phyloP scores from a whole-genome alignment of 2,113 vertebrate genomes.

The Pandion haliaetus region DNA sequence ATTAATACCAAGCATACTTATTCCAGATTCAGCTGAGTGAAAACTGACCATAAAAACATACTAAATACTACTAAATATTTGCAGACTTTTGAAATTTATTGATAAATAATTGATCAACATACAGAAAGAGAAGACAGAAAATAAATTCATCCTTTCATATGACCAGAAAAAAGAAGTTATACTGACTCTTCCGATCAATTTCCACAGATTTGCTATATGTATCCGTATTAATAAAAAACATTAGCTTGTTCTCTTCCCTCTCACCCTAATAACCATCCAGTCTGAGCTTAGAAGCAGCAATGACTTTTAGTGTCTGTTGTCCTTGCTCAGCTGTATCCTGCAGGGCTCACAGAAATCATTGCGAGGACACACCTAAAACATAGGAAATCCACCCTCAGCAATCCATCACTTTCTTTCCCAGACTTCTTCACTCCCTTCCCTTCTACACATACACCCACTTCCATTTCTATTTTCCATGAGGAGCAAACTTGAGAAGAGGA shows the following conservation, averaged over 20 bases:
- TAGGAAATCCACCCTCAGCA: background rate
- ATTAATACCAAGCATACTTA: background rate
- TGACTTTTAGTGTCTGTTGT: background rate
- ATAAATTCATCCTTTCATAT: background rate
- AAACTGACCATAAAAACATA: background rate
- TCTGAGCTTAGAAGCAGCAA: background rate
- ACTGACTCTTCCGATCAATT: background rate
- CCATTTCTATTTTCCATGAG: background rate
- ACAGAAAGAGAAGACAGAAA: background rate
- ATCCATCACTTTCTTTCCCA: background rate
- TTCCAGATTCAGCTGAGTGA: background rate
- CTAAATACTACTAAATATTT: background rate
- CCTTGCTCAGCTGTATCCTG: background rate
- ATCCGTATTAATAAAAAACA: background rate
- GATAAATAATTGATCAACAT: background rate
- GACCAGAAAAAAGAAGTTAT: background rate
- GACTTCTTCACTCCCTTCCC: background rate
- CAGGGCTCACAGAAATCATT: background rate
- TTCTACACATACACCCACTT: background rate
- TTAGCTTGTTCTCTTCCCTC: background rate
- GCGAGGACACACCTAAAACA: background rate
- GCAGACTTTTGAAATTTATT: background rate
- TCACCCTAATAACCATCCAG: background rate
- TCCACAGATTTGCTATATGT: background rate
- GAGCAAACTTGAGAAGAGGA: background rate